Percentiles rank a stretch among this genome's conserved stretches.
Evolutionary conservation across 2,888 invertebrate species (phyloP).

Genomic region (Rhyacophila evoluta): DNA sequence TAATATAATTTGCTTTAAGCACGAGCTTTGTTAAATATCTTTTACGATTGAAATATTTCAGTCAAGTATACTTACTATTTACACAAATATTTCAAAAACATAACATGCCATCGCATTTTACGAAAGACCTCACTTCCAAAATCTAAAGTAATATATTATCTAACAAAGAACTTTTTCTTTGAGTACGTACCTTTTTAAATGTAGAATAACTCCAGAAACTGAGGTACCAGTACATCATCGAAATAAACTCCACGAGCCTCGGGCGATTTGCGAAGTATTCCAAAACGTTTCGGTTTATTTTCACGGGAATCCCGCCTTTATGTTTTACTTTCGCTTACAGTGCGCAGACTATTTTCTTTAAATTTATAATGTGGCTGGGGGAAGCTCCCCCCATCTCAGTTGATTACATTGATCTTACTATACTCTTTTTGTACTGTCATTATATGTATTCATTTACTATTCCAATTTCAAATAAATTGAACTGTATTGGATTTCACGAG

Average conservation of each 20-base stretch:
- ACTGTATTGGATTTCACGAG: not conserved
- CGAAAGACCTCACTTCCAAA: too few species aligned
- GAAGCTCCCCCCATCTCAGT: slow-evolving; percentile 35
- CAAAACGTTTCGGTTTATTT: slow-evolving; percentile 35
- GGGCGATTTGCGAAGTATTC: slow-evolving; percentile 38
- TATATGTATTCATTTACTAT: slow-evolving; percentile 33
- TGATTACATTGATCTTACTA: slow-evolving; percentile 45
- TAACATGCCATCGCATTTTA: too few species aligned
- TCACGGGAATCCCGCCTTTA: slow-evolving; percentile 23
- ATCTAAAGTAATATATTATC: too few species aligned
- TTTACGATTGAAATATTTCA: too few species aligned
- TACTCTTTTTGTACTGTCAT: not conserved
- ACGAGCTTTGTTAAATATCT: too few species aligned
- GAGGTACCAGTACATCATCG: slow-evolving; percentile 9
- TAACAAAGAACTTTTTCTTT: slow-evolving; percentile 5
- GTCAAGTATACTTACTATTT: too few species aligned
- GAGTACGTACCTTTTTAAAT: not conserved
- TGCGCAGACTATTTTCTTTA: slow-evolving; percentile 41
- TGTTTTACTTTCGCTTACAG: slow-evolving; percentile 25
- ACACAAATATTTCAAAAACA: too few species aligned
- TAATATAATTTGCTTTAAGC: too few species aligned
- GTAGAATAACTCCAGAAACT: not conserved
- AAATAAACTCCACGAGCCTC: slow-evolving; percentile 36
- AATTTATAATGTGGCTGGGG: slow-evolving; percentile 38
- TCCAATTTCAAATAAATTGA: not conserved